Evolutionary conservation across 2,888 invertebrate species (phyloP), one percentile per base, ranked within the genome.

Genomic region (Pomacea canaliculata): DNA sequence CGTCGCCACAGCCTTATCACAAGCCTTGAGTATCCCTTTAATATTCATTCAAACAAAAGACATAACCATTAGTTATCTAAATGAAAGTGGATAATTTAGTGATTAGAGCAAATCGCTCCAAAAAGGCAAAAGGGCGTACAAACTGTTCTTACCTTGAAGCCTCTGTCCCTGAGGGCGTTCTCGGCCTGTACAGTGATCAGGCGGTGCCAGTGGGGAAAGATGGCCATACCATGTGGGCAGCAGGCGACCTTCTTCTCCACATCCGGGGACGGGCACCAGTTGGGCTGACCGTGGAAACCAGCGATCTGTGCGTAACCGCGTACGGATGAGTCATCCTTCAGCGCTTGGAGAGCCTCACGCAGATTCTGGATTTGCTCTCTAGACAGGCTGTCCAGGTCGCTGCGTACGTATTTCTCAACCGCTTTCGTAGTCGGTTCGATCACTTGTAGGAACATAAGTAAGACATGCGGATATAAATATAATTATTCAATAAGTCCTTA

Each of bases 181-280:
- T 78, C 78, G n/a, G 73, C 73, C 70, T 79, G 74, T 27, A 74
- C 74, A 16, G 74, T 74, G 13, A 69, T 68, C 46, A 80, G 79
- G 51, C 83, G 77, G 76, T 83, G 83, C 83, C 83, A 83, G 68
- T 83, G 83, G 13, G 80, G 80, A 76, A 83, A 83, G 16, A 76
- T 73, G 65, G 83, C 71, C 79, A 79, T 79, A 3, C 83, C 83
- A 70, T 83, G 83, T 4, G 77, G 70, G 63, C 83, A 83, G 76
- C 83, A 83, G n/a, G 83, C 77, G 48, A 78, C 73, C 72, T 83
- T 83, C 18, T 78, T 60, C 18, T 76, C 79, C 5, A 81, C 83
- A 9, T 79, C 73, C 18, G 83, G 81, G 16, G 66, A 72, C 1
- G 83, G 83, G 48, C 83, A 83, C 79, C 81, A 80, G 59, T 76